A percentile compares a stretch with the other conserved stretches of the same genome.
Evolutionary conservation across 2,113 vertebrate species (phyloP).

Genomic region (Zingel zingel): DNA sequence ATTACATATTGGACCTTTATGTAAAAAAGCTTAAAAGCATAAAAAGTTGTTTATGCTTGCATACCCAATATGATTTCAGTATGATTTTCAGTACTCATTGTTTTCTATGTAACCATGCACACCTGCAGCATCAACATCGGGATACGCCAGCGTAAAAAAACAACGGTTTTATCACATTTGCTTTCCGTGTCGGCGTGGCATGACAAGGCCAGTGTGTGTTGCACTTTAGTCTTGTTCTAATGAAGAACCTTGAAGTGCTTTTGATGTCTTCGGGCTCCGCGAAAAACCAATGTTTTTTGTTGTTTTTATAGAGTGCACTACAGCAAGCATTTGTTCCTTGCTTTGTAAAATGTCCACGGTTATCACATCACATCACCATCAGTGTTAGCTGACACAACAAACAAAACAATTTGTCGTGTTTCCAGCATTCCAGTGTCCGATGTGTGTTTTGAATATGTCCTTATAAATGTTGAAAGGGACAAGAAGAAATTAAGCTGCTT

Average conservation of each 20-base stretch:
- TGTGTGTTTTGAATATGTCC: slow-evolving; percentile 56
- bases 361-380: slow-evolving; percentile 32
- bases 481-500: slow-evolving; percentile 34
- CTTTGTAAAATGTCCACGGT: slow-evolving; percentile 14
- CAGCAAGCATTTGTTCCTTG: slow-evolving; percentile 27
- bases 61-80: background rate
- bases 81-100: background rate
- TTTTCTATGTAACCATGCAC: background rate
- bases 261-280: background rate
- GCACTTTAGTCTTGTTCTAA: slow-evolving; percentile 26
- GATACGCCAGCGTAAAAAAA: background rate
- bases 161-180: background rate
- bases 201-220: slow-evolving; percentile 22
- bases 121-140: background rate
- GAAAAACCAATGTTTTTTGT: background rate
- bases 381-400: slow-evolving; percentile 26
- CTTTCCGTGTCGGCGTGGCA: background rate
- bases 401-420: slow-evolving; percentile 32
- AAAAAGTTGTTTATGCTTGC: background rate
- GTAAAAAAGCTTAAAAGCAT: background rate
- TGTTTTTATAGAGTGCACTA: background rate
- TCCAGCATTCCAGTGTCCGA: slow-evolving; percentile 20
- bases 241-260: slow-evolving; percentile 1
- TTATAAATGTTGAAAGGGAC: slow-evolving; percentile 51
- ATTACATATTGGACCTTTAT: too few relatives aligned